A percentile compares a stretch with the other conserved stretches of the same genome.
These are phyloP conservation scores for Periplaneta americana DNA, from an alignment of 1,140 invertebrate genomes.

Conservation along the genomic window DNA sequence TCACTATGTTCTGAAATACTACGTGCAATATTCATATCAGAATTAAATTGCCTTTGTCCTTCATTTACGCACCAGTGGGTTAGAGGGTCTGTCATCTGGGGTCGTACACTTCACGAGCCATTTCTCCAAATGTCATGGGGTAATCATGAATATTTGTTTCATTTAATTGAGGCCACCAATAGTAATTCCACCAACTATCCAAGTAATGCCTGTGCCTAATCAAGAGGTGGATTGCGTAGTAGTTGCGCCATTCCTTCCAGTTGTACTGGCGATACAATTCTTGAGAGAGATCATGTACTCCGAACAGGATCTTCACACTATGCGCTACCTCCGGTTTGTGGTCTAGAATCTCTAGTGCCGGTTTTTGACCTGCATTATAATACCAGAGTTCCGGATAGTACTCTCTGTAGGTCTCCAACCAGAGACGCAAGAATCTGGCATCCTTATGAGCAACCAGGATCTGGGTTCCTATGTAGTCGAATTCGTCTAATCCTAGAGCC, in stretches of 20 bases:
- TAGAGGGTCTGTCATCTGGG: neutral
- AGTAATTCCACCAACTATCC: neutral
- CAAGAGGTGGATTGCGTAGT: slow-evolving; percentile 17
- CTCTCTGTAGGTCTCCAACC: slow-evolving; percentile 15
- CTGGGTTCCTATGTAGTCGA: slow-evolving; percentile 19
- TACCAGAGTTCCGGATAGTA: slow-evolving; percentile 13
- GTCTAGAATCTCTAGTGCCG: slow-evolving; percentile 3
- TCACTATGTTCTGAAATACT: no score
- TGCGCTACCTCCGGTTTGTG: slow-evolving; percentile 18
- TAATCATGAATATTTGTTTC: neutral
- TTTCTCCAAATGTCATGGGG: neutral
- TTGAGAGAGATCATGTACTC: neutral
- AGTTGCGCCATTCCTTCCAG: slow-evolving; percentile 11
- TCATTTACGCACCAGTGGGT: no score
- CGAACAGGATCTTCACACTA: neutral
- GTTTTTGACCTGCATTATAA: slow-evolving; percentile 18
- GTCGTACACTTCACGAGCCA: neutral
- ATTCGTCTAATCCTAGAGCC: slow-evolving; percentile 28
- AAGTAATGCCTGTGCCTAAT: slow-evolving; percentile 9
- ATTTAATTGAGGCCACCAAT: neutral
- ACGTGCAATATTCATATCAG: no score
- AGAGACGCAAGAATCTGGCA: slow-evolving; percentile 17
- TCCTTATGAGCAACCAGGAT: slow-evolving; percentile 21
- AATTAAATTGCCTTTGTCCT: no score
- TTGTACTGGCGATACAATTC: neutral